Percentiles rank a stretch among this genome's conserved stretches.
These are phyloP conservation scores for Pissodes strobi DNA, from an alignment of 1,140 invertebrate genomes.

Conservation along the genomic window DNA sequence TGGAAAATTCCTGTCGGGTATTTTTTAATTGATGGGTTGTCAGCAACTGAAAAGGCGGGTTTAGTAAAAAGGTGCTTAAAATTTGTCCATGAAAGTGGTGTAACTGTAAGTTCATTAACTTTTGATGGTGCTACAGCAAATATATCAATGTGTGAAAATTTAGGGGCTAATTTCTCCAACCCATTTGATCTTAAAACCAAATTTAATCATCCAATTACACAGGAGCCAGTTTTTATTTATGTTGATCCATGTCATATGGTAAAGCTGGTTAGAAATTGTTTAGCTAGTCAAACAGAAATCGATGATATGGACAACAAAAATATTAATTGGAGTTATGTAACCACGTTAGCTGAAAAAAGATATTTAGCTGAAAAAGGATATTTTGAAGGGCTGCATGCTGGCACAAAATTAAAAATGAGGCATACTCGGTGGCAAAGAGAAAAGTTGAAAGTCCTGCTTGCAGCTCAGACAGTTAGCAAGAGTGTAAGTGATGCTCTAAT, in stretches of 20 bases:
- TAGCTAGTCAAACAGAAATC: slow-evolving; percentile 1
- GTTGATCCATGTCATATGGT: slow-evolving; percentile 28
- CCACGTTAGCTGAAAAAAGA: not conserved
- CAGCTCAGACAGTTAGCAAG: slow-evolving; percentile 44
- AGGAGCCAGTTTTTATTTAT: slow-evolving; percentile 12
- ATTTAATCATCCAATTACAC: slow-evolving; percentile 28
- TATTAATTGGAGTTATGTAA: slow-evolving; percentile 21
- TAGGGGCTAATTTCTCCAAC: slow-evolving; percentile 24
- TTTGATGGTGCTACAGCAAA: slow-evolving; percentile 35
- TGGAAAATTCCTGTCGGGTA: slow-evolving; percentile 19
- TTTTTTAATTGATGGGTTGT: slow-evolving; percentile 25
- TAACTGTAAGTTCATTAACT: slow-evolving; percentile 27
- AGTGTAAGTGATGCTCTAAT: slow-evolving; percentile 42
- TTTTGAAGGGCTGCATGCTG: slow-evolving; percentile 20
- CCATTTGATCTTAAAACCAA: slow-evolving; percentile 18
- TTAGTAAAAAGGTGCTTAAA: slow-evolving; percentile 28
- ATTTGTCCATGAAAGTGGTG: slow-evolving; percentile 16
- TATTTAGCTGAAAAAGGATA: no score
- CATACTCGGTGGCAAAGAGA: slow-evolving; percentile 2
- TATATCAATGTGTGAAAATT: slow-evolving; percentile 17
- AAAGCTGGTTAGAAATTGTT: slow-evolving; percentile 31
- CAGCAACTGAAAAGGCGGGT: slow-evolving; percentile 11
- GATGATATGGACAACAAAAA: not conserved
- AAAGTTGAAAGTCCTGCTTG: slow-evolving; percentile 45
- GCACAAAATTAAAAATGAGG: slow-evolving; percentile 8